phyloP scores from a whole-genome alignment of 2,888 invertebrate species.

The Encarsia formosa region DNA sequence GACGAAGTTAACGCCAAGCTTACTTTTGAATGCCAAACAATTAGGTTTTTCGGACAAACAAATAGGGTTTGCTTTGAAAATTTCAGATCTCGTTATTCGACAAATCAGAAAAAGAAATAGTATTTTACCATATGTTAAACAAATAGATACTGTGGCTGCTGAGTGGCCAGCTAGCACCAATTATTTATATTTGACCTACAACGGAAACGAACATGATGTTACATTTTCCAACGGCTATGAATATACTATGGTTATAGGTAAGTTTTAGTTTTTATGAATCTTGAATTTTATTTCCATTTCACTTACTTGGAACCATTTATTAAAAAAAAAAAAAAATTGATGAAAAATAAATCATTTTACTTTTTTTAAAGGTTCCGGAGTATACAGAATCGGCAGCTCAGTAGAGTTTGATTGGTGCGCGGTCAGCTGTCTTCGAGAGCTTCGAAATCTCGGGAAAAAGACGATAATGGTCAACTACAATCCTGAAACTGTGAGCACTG shows the following conservation, averaged over 20 bases:
- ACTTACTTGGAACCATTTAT: not conserved
- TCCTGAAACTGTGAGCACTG: constrained; percentile 98
- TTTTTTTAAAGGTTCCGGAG: constrained; percentile 67
- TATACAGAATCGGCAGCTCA: constrained; percentile 96
- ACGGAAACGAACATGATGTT: constrained; percentile 78
- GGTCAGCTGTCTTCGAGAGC: constrained; percentile 89
- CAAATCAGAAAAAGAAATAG: constrained; percentile 71
- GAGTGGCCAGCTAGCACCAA: constrained; percentile 99
- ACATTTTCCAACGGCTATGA: constrained; percentile 69
- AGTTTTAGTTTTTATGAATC: constrained; percentile 17
- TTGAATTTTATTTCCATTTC: constrained; percentile 3
- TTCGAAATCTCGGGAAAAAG: constrained; percentile 79
- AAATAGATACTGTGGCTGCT: constrained; percentile 98
- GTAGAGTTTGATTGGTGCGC: constrained; percentile 99
- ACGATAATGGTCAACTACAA: constrained; percentile 99
- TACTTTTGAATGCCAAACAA: constrained; percentile 80
- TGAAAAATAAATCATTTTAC: not conserved
- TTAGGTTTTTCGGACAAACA: constrained; percentile 97
- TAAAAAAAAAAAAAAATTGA: not conserved
- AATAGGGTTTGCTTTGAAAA: constrained; percentile 81
- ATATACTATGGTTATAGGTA: constrained; percentile 82
- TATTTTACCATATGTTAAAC: constrained; percentile 85
- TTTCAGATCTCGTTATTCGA: constrained; percentile 80
- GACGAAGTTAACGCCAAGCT: constrained; percentile 59
- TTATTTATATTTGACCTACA: constrained; percentile 97